Percentiles rank a stretch among this genome's conserved stretches.
Conservation (phyloP, 2,888 invertebrate genomes). For the Zygothrica quintamaculata region DNA sequence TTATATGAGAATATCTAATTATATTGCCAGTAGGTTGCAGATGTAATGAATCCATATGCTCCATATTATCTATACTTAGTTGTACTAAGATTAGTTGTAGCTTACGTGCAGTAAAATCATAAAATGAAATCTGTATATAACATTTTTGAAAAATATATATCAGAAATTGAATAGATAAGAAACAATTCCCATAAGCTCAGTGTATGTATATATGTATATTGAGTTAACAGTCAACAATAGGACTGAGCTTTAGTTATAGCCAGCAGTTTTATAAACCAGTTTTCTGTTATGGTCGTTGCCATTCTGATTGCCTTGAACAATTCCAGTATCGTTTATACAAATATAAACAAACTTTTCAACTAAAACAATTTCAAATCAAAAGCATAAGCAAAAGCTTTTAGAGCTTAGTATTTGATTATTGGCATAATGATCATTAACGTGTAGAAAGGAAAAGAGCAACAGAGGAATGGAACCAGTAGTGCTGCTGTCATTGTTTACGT, state of each 20-base stretch:
- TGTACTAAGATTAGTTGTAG: no score
- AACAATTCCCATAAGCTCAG: neutral
- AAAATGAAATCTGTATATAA: no score
- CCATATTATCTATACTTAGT: no score
- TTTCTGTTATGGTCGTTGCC: constrained; percentile 24
- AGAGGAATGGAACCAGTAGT: constrained; percentile 23
- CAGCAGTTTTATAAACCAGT: constrained; percentile 44
- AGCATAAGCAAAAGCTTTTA: constrained; percentile 4
- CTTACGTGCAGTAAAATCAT: no score
- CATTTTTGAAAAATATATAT: no score
- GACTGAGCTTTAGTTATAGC: constrained; percentile 3
- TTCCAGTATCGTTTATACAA: constrained; percentile 42
- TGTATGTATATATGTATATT: neutral
- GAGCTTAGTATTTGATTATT: constrained; percentile 2
- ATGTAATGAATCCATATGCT: no score
- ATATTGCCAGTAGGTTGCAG: no score
- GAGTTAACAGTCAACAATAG: neutral
- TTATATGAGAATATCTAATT: no score
- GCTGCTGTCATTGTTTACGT: constrained; percentile 38
- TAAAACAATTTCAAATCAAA: constrained; percentile 29
- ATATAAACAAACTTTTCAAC: constrained; percentile 20
- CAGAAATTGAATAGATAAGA: no score
- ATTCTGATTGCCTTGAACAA: constrained; percentile 47
- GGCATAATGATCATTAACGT: neutral
- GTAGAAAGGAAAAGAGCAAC: neutral